Evolutionary conservation across 2,113 vertebrate species (phyloP).

Genomic region (Bos taurus): DNA sequence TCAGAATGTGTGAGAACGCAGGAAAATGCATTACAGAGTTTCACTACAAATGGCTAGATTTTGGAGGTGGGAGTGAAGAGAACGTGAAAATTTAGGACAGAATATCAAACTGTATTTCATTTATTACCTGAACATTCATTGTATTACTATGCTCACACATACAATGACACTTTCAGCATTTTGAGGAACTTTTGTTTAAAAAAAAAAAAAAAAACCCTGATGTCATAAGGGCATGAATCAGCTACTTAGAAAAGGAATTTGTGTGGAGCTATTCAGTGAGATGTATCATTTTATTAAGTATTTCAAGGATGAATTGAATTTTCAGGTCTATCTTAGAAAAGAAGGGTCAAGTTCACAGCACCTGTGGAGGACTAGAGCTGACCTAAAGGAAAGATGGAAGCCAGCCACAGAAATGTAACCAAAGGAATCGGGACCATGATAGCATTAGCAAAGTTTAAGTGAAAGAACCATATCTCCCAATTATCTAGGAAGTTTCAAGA

Average conservation of each 20-base stretch:
- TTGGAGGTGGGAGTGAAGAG: not conserved
- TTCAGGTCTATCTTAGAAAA: not conserved
- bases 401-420: not conserved
- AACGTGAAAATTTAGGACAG: not conserved
- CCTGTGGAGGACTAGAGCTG: not conserved
- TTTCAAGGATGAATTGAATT: not conserved
- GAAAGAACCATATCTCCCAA: slow-evolving; percentile 17
- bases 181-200: not conserved
- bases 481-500: slow-evolving; percentile 48
- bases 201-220: not conserved
- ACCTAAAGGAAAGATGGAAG: not conserved
- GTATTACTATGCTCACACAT: not conserved
- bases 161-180: not conserved
- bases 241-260: not conserved
- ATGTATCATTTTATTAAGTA: not conserved
- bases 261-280: not conserved
- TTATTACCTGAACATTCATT: not conserved
- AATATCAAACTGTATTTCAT: not conserved
- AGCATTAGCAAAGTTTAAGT: not conserved
- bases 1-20: not conserved
- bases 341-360: not conserved
- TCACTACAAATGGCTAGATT: not conserved
- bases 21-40: not conserved
- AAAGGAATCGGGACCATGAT: not conserved
- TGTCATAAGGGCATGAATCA: not conserved